Base-by-base conservation (phyloP, 2,797 vertebrate genomes). In the Xiphophorus birchmanni region DNA sequence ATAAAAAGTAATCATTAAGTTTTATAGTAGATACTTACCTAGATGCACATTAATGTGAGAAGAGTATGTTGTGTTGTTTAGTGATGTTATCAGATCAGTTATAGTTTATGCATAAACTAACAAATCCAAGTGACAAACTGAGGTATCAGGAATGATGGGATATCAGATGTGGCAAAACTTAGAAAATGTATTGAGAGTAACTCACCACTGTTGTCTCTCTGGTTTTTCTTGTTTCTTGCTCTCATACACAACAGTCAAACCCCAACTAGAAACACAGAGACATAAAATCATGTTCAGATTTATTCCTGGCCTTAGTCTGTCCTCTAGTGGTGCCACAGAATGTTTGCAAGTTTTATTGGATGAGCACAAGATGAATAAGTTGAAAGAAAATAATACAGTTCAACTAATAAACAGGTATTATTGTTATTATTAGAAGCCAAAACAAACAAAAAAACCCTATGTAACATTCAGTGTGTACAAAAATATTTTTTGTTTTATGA, bases 181-280 rank as follows among this genome's bases (percentile, higher is more conserved):
- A n/a, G 45, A 37, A 44, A 23, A 29, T n/a, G 44, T 44, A 40
- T 40, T 54, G 44, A 29, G 11, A 47, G 54, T 4, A 48, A 65
- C 98, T 98, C 90, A 99, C 98, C 97, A 99, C 71, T 98, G 98
- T 84, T 98, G 97, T 74, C 87, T 97, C 90, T 99, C 98, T 0
- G 96, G 94, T 80, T 96, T 98, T 87, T 99, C 98, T 0, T 96
- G 96, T 88, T 97, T 99, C 88, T 97, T 97, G 0, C 95, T 97
- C 80, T 97, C 96, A 0, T 93, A 96, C 47, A 99, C 90, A 60
- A 99, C 95, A 0, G 98, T 99, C 81, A 99, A 94, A 60, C 97
- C 98, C 97, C 97, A 99, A 79, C 98, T 99, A 91, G 23, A 94
- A 78, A 84, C 13, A 86, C 60, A 90, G 60, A 89, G 13, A 80